Base-by-base conservation (phyloP, 2,797 vertebrate genomes). In the Galaxias olidus region DNA sequence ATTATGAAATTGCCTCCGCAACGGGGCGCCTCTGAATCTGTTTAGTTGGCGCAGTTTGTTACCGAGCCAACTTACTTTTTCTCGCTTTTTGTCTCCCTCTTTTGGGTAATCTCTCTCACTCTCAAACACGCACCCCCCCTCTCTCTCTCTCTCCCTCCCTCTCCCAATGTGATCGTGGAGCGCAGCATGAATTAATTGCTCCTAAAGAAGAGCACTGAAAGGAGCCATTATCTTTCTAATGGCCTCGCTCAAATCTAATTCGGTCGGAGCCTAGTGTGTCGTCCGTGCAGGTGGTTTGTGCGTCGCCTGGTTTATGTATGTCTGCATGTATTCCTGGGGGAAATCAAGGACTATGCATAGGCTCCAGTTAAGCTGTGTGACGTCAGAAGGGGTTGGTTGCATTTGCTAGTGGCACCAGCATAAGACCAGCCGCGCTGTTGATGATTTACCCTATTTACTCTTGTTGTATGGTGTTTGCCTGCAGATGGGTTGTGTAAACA, bases 191-290 rank as follows among this genome's bases (percentile, higher is more conserved):
- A n/a, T 40, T 66, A 66, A 72, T 47, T 75, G 64, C 71, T 70
- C 15, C 56, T 73, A 68, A 40, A 30, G 59, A 54, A 73, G 50
- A 50, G 7, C 30, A 69, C 63, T 73, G 51, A 73, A 74, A 73
- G 60, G 56, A 52, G 0, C 64, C 44, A 20, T 81, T 76, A 17
- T 42, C 8, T 59, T 14, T 0, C 61, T 78, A 75, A 79, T 77
- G 52, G 76, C 61, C 69, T 63, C 19, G 8, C n/a, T 66, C 46
- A 78, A 67, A 71, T 75, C 66, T 2, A 77, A 62, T 74, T 68
- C 10, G 61, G 2, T 74, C 53, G 18, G 48, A 63, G 57, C 50
- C 44, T 42, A 43, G 19, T 47, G 0, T 57, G 48, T 40, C 66
- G 61, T 41, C 51, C 68, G 61, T 63, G 60, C 45, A 12, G 20